Evolutionary conservation across 2,797 vertebrate species (phyloP), one percentile per base, ranked within the genome.

Genomic region (Apogon talboti): DNA sequence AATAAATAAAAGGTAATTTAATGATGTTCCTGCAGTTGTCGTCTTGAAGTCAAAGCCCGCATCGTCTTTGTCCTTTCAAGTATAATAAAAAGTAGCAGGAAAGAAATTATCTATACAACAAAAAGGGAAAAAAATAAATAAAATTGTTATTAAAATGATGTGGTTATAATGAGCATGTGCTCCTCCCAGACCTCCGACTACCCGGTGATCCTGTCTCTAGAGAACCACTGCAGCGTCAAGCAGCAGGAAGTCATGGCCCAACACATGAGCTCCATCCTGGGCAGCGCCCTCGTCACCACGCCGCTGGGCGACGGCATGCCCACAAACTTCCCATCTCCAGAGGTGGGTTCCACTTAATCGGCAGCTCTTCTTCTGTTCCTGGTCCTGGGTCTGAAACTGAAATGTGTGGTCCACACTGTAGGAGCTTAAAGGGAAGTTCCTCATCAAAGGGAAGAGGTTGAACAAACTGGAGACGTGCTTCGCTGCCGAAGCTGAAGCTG

Each of bases 121-220:
- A n/a, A n/a, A n/a, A n/a, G n/a, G n/a, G n/a, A n/a, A n/a, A n/a
- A n/a, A n/a, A n/a, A n/a, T n/a, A n/a, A n/a, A n/a, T n/a, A n/a
- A n/a, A n/a, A 5, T 24, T 24, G 21, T 28, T 21, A 3, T 28
- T 28, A 4, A 28, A 4, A 28, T 28, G 2, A 28, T 28, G 24
- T 28, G 24, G 24, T 28, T 28, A 4, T 28, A 28, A 28, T 28
- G 24, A 4, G 6, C 24, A 35, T 9, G 7, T 38, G 8, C 30
- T 18, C 0, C 45, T 59, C 19, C 1, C 84, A 99, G 98, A 94
- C 91, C 0, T 98, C 98, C 0, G 90, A 93, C 0, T 99, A 98
- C 76, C 98, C 98, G 0, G 95, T 99, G 53, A 99, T 99, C 91
- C 92, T 99, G 52, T 99, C 98, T 69, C 76, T 99, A 95, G 98